Conservation (phyloP, 2,888 invertebrate species). For the Chrysotoxum bicinctum region DNA sequence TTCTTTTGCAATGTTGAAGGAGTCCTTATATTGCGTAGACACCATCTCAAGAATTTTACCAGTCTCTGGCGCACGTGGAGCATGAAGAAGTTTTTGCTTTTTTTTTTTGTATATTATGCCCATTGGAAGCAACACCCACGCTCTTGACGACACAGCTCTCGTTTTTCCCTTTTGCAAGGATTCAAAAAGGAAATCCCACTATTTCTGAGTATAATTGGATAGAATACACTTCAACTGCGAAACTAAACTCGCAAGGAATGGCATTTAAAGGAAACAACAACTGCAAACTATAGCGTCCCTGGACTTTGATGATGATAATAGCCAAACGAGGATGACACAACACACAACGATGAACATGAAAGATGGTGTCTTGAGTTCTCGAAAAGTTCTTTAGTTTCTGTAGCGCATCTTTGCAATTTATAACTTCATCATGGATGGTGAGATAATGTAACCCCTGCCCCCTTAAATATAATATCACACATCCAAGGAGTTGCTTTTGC, state of each 20-base stretch:
- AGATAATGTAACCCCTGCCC: too few relatives aligned
- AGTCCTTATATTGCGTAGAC: constrained; percentile 46
- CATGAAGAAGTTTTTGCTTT: constrained; percentile 25
- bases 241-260: constrained; percentile 33
- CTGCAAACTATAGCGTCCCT: constrained; percentile 36
- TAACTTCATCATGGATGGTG: constrained; percentile 39
- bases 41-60: constrained; percentile 40
- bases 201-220: constrained; percentile 40
- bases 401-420: constrained; percentile 45
- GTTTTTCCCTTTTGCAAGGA: neutral
- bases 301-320: constrained; percentile 51
- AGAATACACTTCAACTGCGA: constrained; percentile 24
- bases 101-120: neutral
- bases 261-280: constrained; percentile 58
- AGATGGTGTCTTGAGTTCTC: constrained; percentile 23
- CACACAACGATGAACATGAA: constrained; percentile 16
- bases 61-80: constrained; percentile 32
- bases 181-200: constrained; percentile 3
- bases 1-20: constrained; percentile 16
- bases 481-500: neutral
- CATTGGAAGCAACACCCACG: neutral
- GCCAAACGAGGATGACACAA: constrained; percentile 41
- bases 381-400: constrained; percentile 37
- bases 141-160: constrained; percentile 16
- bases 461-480: neutral